Evolutionary conservation across 35 echinoderm and acorn worm genomes (phyloP).

Genomic region (Stichopus chloronotus): DNA sequence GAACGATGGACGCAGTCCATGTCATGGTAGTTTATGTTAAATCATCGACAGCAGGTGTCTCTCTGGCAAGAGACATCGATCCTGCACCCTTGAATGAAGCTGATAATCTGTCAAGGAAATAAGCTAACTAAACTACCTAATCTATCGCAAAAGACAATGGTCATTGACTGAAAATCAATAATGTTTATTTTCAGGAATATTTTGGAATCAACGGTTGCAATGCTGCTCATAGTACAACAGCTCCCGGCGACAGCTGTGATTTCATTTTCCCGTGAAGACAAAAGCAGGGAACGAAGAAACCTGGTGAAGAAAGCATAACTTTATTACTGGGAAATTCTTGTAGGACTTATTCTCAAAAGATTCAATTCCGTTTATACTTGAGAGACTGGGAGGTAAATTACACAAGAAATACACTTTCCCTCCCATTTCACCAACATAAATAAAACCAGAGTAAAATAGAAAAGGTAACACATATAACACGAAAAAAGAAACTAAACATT

Average conservation of each 20-base stretch:
- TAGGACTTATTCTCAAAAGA: too few species aligned
- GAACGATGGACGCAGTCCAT: too few species aligned
- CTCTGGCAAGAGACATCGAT: background rate
- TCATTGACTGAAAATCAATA: background rate
- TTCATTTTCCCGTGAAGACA: background rate
- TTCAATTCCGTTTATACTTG: too few species aligned
- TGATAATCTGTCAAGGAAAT: background rate
- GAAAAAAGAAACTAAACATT: too few species aligned
- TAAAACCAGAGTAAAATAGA: too few species aligned
- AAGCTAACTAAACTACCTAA: background rate
- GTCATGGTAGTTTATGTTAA: background rate
- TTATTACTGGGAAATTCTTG: too few species aligned
- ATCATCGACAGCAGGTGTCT: background rate
- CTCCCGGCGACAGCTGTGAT: background rate
- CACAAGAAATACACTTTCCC: too few species aligned
- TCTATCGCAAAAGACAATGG: background rate
- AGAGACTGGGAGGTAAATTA: too few species aligned
- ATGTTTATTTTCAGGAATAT: background rate
- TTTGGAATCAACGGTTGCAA: background rate
- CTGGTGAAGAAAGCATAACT: too few species aligned
- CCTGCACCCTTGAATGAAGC: background rate
- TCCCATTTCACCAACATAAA: too few species aligned
- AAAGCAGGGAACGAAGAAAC: background rate
- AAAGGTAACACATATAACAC: too few species aligned
- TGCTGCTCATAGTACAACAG: background rate